A percentile compares a stretch with the other conserved stretches of the same genome.
These are phyloP conservation scores for Rattus rattus DNA, from an alignment of 2,113 vertebrate genomes.

Conservation along the genomic window DNA sequence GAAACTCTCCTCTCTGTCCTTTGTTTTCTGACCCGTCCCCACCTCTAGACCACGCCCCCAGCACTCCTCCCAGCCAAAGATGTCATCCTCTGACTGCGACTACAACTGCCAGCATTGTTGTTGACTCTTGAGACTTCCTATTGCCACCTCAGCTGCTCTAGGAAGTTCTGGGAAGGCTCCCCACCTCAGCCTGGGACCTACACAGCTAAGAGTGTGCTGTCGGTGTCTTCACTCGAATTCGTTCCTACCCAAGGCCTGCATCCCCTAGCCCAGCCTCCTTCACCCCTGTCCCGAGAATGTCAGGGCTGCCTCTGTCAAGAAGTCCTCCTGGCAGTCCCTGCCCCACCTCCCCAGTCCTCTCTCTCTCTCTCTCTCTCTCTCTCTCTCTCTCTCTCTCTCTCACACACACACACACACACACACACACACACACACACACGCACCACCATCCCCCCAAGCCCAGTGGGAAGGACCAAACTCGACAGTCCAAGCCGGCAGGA, in stretches of 20 bases:
- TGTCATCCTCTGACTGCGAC: background rate
- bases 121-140: background rate
- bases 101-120: background rate
- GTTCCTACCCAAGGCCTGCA: background rate
- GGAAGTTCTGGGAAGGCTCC: background rate
- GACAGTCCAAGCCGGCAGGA: background rate
- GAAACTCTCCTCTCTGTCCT: background rate
- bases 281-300: background rate
- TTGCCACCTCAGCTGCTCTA: background rate
- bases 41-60: background rate
- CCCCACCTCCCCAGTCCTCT: background rate
- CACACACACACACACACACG: no score
- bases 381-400: no score
- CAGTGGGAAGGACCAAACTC: background rate
- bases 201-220: background rate
- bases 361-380: no score
- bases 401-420: no score
- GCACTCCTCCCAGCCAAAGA: background rate
- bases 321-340: background rate
- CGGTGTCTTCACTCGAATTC: background rate
- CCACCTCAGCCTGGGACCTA: background rate
- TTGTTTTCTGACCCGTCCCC: background rate
- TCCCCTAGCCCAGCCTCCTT: background rate
- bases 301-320: conserved; percentile 17
- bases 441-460: background rate